Base-by-base conservation (phyloP, 2,797 vertebrate species). In the Platyrinchus mystaceus region DNA sequence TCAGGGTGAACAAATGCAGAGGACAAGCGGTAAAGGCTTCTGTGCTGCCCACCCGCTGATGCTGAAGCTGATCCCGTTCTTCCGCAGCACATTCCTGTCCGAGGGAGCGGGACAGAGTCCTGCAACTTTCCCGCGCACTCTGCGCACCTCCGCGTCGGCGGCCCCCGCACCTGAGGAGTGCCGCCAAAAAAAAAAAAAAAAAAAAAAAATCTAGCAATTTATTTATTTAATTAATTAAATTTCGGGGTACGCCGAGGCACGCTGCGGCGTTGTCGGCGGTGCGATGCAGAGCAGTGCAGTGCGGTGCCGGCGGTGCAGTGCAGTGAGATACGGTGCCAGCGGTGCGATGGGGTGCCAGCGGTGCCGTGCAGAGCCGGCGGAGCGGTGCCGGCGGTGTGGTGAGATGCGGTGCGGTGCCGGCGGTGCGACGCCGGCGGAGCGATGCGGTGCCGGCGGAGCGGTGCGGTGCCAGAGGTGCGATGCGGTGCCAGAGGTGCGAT, bases 21-120 rank as follows among this genome's bases (percentile, higher is more conserved):
- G 6, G n/a, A 27, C 0, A 1, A 32, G 47, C 59, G 5, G 27
- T 0, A 4, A 10, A 20, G n/a, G n/a, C n/a, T 89, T 36, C 59
- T 10, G 0, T 1, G 3, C 47, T 56, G 7, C 41, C 34, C 58
- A 6, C 0, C 5, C 7, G 3, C 63, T 13, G 3, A 2, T 4
- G 34, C 3, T 2, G 77, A 22, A 47, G 36, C 68, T 8, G 26
- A 59, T 22, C 19, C 37, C 13, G 2, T 47, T 59, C 16, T 7
- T 12, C 36, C 16, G 9, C 5, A 27, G 15, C 27, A n/a, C 44
- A 7, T 8, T 19, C 37, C 15, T 4, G 34, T 14, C 19, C 15
- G 6, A 16, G 34, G 32, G 27, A 64, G 34, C 22, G 2, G 89
- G 39, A 47, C 39, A 7, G 34, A 34, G 32, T 46, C 32, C 39